phyloP scores from a whole-genome alignment of 2,797 vertebrate genomes.

The Okamejei kenojei region DNA sequence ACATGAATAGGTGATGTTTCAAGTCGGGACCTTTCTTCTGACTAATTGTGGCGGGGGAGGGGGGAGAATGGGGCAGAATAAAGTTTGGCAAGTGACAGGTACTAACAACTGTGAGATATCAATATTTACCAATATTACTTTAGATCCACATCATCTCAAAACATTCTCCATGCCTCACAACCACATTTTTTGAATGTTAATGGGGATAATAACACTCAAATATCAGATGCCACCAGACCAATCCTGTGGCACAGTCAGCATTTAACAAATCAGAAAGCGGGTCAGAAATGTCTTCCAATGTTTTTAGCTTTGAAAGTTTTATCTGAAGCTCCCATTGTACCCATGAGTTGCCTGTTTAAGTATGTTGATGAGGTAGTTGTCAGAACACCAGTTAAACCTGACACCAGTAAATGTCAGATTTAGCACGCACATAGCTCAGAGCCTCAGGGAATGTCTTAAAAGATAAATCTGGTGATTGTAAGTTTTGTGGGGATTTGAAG shows the following conservation, averaged over 20 bases:
- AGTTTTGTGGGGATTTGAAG: neutral
- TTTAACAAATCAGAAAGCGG: slow-evolving; percentile 7
- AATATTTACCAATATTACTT: too few relatives aligned
- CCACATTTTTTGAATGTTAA: neutral
- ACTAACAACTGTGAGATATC: too few relatives aligned
- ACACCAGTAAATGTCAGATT: neutral
- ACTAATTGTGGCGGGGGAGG: too few relatives aligned
- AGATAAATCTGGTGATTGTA: neutral
- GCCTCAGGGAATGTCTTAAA: neutral
- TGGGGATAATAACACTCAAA: neutral
- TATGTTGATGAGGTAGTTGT: neutral
- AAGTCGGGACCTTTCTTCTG: too few relatives aligned
- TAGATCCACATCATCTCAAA: too few relatives aligned
- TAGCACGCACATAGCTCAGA: neutral
- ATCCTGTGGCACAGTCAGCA: neutral
- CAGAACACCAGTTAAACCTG: neutral
- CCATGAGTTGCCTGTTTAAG: neutral
- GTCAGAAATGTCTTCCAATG: neutral
- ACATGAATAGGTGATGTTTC: too few relatives aligned
- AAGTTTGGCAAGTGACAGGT: too few relatives aligned
- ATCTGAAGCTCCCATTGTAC: neutral
- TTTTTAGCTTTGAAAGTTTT: neutral
- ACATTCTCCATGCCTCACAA: too few relatives aligned
- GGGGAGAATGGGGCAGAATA: too few relatives aligned
- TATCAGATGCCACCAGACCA: neutral